phyloP scores from a whole-genome alignment of 2,888 invertebrate genomes.

The Archips xylosteana region DNA sequence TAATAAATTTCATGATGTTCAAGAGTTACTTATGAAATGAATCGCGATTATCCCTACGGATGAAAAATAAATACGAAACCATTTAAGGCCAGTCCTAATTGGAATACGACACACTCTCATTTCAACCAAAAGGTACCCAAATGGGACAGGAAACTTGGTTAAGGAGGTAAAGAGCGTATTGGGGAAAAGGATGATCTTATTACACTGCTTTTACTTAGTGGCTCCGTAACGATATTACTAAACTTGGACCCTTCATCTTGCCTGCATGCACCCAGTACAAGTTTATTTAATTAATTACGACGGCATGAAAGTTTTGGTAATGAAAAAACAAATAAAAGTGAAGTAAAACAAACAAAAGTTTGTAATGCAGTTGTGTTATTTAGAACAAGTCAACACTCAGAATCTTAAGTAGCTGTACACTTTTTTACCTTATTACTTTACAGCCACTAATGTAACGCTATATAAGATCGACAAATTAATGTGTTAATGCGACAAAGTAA shows the following conservation, averaged over 20 bases:
- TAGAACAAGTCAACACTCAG: too few relatives aligned
- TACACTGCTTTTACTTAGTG: slow-evolving; percentile 65
- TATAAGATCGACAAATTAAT: too few relatives aligned
- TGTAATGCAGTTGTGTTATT: not conserved
- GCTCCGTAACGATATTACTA: slow-evolving; percentile 64
- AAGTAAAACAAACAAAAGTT: slow-evolving; percentile 32
- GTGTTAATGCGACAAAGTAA: too few relatives aligned
- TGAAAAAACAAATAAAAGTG: slow-evolving; percentile 55
- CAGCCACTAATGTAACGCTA: too few relatives aligned
- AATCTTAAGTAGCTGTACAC: too few relatives aligned
- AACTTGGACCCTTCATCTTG: slow-evolving; percentile 53
- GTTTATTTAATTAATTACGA: slow-evolving; percentile 13
- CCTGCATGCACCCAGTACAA: slow-evolving; percentile 17
- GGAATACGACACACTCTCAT: slow-evolving; percentile 32
- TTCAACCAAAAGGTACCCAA: slow-evolving; percentile 44
- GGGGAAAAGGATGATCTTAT: slow-evolving; percentile 61
- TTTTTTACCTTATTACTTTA: too few relatives aligned
- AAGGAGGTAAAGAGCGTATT: slow-evolving; percentile 59
- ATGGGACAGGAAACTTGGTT: slow-evolving; percentile 60
- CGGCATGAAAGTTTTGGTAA: slow-evolving; percentile 33
- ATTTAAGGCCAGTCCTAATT: slow-evolving; percentile 20
- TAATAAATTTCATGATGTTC: not conserved
- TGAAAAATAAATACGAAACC: slow-evolving; percentile 33
- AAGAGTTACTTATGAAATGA: not conserved
- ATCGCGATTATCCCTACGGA: slow-evolving; percentile 1